These are phyloP conservation scores for Pagetopsis macropterus DNA, from an alignment of 2,797 vertebrate species.

Conservation along the genomic window DNA sequence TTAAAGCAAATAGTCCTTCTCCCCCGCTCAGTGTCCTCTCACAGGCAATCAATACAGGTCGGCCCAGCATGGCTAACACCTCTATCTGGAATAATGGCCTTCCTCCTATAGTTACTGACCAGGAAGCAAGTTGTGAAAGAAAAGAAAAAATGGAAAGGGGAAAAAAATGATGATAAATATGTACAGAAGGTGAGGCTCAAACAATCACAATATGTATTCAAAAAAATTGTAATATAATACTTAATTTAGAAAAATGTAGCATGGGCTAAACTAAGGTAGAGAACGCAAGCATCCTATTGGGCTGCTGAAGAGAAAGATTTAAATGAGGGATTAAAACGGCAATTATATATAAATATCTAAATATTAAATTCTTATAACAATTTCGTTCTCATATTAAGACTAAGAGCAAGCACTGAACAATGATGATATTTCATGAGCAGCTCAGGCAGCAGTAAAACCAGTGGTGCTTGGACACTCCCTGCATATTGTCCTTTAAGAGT, in stretches of 20 bases:
- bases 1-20: conserved; percentile 85
- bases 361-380: conserved; percentile 18
- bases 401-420: conserved; percentile 24
- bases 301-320: background rate
- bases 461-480: conserved; percentile 49
- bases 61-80: conserved; percentile 71
- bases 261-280: background rate
- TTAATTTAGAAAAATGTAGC: conserved; percentile 1
- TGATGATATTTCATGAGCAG: conserved; percentile 36
- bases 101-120: conserved; percentile 70
- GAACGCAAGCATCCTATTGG: background rate
- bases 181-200: background rate
- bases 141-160: background rate
- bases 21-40: conserved; percentile 78
- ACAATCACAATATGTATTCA: background rate
- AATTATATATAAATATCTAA: conserved; percentile 17
- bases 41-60: conserved; percentile 76
- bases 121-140: conserved; percentile 51
- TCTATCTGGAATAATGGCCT: conserved; percentile 78
- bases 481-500: conserved; percentile 65
- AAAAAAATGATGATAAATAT: conserved; percentile 10
- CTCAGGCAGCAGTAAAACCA: conserved; percentile 49
- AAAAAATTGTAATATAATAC: background rate
- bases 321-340: background rate
- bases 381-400: conserved; percentile 22